Evolutionary conservation across 2,797 vertebrate genomes (phyloP), one percentile per base, ranked within the genome.

Genomic region (Bradypodion ventrale): DNA sequence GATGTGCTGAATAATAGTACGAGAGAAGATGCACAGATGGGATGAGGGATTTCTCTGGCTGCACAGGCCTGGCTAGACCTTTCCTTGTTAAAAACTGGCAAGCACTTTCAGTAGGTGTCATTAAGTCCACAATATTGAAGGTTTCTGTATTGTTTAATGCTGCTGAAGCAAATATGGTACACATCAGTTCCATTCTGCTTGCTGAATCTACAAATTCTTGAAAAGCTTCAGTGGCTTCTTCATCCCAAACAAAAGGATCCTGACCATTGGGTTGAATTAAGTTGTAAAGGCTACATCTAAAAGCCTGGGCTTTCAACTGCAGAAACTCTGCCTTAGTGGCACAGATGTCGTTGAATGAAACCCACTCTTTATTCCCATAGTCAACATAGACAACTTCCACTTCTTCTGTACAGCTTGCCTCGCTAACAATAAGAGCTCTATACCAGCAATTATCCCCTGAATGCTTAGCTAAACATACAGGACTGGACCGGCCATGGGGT

Each of bases 221-320:
- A 92, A 99, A 99, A 78, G 85, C 94, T 75, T 35, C 90, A 13
- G 90, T 68, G 0, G 97, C 97, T 78, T 95, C 93, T 77, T 96
- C 92, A 79, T 93, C 95, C 98, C 98, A 99, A 46, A 95, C 84
- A 70, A 96, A 95, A 69, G 97, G 96, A 82, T 96, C 94, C 10
- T 88, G 90, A 59, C 95, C 95, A 1, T 88, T 90, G 0, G 97
- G 96, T 2, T 97, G 94, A 88, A 96, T 94, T 78, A 97, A 95
- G 87, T 98, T 99, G 88, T 98, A 97, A 87, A 99, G 95, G 90
- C 98, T 98, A 92, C 99, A 99, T 87, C 97, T 96, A 93, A 99
- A 98, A 62, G 98, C 98, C 92, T 99, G 98, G 79, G 97, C 96
- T 46, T 95, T 95, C 32, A 98, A 87, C 42, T 90, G 86, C 9